Evolutionary conservation across 2,888 invertebrate species (phyloP), one percentile per base, ranked within the genome.

Genomic region (Yponomeuta cagnagella): DNA sequence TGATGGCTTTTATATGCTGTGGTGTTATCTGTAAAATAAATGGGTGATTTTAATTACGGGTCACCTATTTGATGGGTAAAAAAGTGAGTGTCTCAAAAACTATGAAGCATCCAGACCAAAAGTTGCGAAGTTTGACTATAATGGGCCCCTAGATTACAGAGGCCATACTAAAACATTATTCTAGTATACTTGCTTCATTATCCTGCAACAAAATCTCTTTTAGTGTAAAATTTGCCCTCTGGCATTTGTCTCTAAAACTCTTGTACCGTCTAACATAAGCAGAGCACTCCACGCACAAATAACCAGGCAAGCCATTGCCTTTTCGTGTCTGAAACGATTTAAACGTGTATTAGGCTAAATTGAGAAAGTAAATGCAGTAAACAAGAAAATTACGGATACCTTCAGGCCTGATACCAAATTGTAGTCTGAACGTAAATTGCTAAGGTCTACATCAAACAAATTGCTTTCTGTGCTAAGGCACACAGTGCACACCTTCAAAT

Each of bases 231-330:
- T 87, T 79, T 5, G 90, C 84, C 72, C 84, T 80, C 66, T 90
- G 88, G 75, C 91, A 90, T 82, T 84, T 89, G 23, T 84, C 81
- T 70, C 87, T 82, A 75, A 91, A 92, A 70, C 79, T 82, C 69
- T 79, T 81, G 69, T 79, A 89, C 3, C 80, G 80, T 74, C 75
- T 82, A 5, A 90, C 77, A 72, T 82, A 81, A 2, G 84, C 82
- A 69, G 76, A 73, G 75, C 91, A 92, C 74, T 85, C 84, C 66
- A 81, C 79, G 77, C 91, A 92, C 72, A 92, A 77, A 75, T 86
- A 87, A 71, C 85, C 80, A 4, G 90, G 89, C 74, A 90, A 75
- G 0, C 89, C 90, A 75, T 79, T 80, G 3, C 79, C 80, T 70
- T 77, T 76, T 8, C 70, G 71, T 10, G 80, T 82, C 90, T 91